Conservation (phyloP, 2,113 vertebrate species). For the Pseudonaja textilis region DNA sequence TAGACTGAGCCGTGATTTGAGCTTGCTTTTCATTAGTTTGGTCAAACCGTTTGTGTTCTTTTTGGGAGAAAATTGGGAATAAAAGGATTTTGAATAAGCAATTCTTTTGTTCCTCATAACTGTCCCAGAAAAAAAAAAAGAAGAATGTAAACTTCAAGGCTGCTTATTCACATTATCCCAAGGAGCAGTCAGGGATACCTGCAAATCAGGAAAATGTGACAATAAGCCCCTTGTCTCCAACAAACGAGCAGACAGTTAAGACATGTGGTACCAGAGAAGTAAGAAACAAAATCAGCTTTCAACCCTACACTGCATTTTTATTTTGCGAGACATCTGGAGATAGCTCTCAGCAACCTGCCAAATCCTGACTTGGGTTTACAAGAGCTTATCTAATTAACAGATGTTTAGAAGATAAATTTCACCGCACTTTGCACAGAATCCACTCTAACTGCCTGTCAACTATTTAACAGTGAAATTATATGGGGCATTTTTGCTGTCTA, state of each 20-base stretch:
- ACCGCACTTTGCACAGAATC: background rate
- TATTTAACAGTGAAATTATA: background rate
- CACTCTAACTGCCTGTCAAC: background rate
- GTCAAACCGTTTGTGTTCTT: background rate
- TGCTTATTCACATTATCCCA: background rate
- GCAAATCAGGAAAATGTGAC: background rate
- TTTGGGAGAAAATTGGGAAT: background rate
- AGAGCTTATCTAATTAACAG: background rate
- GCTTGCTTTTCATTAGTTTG: background rate
- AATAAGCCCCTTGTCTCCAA: background rate
- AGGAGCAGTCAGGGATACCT: too few relatives aligned
- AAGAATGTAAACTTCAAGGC: background rate
- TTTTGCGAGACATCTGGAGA: conserved; percentile 5
- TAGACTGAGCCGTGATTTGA: background rate
- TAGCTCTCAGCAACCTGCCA: background rate
- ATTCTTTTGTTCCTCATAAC: background rate
- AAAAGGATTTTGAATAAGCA: background rate
- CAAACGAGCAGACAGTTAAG: background rate
- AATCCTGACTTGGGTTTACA: background rate
- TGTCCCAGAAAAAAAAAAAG: background rate
- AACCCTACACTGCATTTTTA: background rate
- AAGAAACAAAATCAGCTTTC: background rate
- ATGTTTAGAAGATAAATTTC: conserved; percentile 8
- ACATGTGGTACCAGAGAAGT: background rate
- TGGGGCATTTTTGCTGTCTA: background rate